Conservation (phyloP, 2,888 invertebrate species). For the Lamellibrachia satsuma region DNA sequence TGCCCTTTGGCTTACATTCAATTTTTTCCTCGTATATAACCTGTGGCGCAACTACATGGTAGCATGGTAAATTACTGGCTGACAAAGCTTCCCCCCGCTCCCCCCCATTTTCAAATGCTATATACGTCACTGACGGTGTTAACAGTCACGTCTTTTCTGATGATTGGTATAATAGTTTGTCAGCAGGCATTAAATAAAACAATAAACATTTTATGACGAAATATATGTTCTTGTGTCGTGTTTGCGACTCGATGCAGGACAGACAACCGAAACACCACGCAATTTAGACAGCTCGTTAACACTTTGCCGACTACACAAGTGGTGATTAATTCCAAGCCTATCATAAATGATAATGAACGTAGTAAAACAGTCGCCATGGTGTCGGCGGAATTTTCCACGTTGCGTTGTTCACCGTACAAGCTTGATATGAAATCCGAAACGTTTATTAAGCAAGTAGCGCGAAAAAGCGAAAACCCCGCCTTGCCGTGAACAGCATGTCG, state of each 20-base stretch:
- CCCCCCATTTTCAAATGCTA: no score
- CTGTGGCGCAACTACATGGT: no score
- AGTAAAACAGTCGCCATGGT: background rate
- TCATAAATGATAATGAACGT: conserved; percentile 6
- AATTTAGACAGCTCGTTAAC: background rate
- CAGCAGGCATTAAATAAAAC: background rate
- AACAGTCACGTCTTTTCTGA: background rate
- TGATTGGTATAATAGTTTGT: background rate
- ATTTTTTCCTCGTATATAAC: no score
- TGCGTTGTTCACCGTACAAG: background rate
- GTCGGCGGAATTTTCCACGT: conserved; percentile 9
- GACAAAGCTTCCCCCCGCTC: no score
- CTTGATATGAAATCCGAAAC: conserved; percentile 1
- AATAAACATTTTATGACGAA: background rate
- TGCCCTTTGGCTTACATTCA: no score
- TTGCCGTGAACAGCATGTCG: background rate
- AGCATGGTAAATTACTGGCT: no score
- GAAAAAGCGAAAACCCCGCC: conserved; percentile 14
- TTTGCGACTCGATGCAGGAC: background rate
- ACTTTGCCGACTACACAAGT: conserved; percentile 1
- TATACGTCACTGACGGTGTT: background rate
- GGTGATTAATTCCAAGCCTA: conserved; percentile 9
- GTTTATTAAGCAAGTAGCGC: background rate
- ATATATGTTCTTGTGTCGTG: background rate
- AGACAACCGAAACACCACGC: background rate